Conservation (phyloP, 2,888 invertebrate genomes). For the Leptarthrus brevirostris region DNA sequence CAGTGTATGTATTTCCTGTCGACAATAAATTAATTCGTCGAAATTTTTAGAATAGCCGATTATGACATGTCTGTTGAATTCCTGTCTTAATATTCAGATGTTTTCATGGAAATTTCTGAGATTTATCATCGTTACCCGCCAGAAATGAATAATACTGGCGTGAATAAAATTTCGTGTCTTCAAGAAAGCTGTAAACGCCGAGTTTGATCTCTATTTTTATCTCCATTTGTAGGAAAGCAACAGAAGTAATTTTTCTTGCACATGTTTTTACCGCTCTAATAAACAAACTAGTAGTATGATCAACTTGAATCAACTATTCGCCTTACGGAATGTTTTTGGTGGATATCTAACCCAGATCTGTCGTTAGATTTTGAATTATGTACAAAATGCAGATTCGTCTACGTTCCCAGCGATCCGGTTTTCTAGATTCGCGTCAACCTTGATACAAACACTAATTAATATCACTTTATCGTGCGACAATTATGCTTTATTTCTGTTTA, state of each 20-base stretch:
- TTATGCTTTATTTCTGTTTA: background rate
- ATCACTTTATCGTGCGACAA: constrained; percentile 28
- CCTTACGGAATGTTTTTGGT: no score
- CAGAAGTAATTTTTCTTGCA: background rate
- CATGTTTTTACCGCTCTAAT: constrained; percentile 12
- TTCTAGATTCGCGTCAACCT: constrained; percentile 3
- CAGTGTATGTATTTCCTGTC: constrained; percentile 12
- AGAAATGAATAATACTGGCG: constrained; percentile 15
- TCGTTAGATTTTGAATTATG: constrained; percentile 26
- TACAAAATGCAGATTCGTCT: background rate
- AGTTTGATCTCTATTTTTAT: constrained; percentile 18
- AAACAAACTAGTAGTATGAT: constrained; percentile 14
- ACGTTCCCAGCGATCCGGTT: background rate
- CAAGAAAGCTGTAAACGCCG: background rate
- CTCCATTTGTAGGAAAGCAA: background rate
- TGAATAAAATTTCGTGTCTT: constrained; percentile 29
- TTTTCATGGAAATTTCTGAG: constrained; percentile 2
- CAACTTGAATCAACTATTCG: background rate
- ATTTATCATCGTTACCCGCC: background rate
- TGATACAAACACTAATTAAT: constrained; percentile 1
- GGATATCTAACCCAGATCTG: constrained; percentile 25
- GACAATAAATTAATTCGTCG: constrained; percentile 16
- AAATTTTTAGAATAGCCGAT: constrained; percentile 36
- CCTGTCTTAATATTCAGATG: background rate
- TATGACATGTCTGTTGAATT: constrained; percentile 21